A percentile compares a stretch with the other conserved stretches of the same genome.
Evolutionary conservation across 2,888 invertebrate species (phyloP).

Genomic region (Pseudeuparius sepicola): DNA sequence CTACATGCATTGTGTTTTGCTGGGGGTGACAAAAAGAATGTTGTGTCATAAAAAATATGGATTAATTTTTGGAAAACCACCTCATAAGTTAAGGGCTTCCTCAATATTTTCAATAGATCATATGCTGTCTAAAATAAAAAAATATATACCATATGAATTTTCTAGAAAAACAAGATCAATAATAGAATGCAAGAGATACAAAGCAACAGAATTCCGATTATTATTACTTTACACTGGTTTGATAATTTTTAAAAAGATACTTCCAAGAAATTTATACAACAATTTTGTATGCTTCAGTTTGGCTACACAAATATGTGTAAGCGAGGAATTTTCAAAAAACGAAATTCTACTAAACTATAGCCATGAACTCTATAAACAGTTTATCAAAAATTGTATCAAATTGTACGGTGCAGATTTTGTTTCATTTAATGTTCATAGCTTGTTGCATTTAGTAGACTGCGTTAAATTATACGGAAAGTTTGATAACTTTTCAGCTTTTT

Average conservation of each 20-base stretch:
- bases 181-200: conserved; percentile 16
- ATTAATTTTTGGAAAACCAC: conserved; percentile 3
- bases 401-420: conserved; percentile 12
- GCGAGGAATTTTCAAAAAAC: conserved; percentile 9
- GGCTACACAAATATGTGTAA: conserved; percentile 12
- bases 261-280: conserved; percentile 11
- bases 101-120: conserved; percentile 7
- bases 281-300: conserved; percentile 15
- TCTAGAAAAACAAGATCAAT: conserved; percentile 13
- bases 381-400: conserved; percentile 12
- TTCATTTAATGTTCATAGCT: conserved; percentile 15
- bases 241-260: conserved; percentile 14
- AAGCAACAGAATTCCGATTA: conserved; percentile 19
- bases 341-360: conserved; percentile 12
- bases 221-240: conserved; percentile 15
- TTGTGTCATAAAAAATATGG: conserved; percentile 1
- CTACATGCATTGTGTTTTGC: conserved; percentile 15
- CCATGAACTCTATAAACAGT: conserved; percentile 14
- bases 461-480: conserved; percentile 18
- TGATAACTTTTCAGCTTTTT: conserved; percentile 18
- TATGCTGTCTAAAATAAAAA: conserved; percentile 10
- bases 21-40: conserved; percentile 9
- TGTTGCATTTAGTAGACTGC: conserved; percentile 16
- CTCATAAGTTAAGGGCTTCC: conserved; percentile 13
- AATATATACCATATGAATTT: conserved; percentile 17